Percentiles rank a stretch among this genome's conserved stretches.
Conservation (phyloP, 2,797 vertebrate genomes). For the Diceros bicornis region DNA sequence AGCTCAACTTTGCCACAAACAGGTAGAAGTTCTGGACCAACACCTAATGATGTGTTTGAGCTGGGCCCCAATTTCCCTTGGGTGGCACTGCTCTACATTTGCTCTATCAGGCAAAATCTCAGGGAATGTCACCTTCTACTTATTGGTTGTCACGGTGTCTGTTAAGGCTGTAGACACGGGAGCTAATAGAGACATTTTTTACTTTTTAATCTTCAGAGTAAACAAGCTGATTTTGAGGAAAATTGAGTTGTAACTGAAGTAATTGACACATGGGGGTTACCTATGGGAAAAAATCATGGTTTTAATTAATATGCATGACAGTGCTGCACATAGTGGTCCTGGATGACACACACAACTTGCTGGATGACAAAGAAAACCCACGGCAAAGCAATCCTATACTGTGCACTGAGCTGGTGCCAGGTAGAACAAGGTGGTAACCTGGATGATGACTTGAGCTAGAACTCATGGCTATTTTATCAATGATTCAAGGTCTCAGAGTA, state of each 20-base stretch:
- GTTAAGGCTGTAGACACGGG: not conserved
- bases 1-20: not conserved
- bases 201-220: slow-evolving; percentile 7
- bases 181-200: not conserved
- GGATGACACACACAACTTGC: not conserved
- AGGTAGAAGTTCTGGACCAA: not conserved
- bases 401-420: slow-evolving; percentile 64
- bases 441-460: slow-evolving; percentile 85
- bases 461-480: slow-evolving; percentile 77
- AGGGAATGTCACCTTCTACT: not conserved
- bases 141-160: not conserved
- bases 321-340: slow-evolving; percentile 38
- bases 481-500: slow-evolving; percentile 41
- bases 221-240: slow-evolving; percentile 12
- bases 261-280: slow-evolving; percentile 83
- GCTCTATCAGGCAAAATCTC: slow-evolving; percentile 16
- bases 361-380: slow-evolving; percentile 68
- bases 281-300: slow-evolving; percentile 84
- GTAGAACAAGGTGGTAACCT: slow-evolving; percentile 80
- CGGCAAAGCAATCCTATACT: slow-evolving; percentile 17
- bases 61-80: not conserved
- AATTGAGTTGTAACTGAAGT: not conserved
- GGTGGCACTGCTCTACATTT: not conserved
- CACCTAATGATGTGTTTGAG: not conserved
- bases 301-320: slow-evolving; percentile 87